These are phyloP conservation scores for Dendrocincla fuliginosa DNA, from an alignment of 2,797 vertebrate species.

Conservation along the genomic window DNA sequence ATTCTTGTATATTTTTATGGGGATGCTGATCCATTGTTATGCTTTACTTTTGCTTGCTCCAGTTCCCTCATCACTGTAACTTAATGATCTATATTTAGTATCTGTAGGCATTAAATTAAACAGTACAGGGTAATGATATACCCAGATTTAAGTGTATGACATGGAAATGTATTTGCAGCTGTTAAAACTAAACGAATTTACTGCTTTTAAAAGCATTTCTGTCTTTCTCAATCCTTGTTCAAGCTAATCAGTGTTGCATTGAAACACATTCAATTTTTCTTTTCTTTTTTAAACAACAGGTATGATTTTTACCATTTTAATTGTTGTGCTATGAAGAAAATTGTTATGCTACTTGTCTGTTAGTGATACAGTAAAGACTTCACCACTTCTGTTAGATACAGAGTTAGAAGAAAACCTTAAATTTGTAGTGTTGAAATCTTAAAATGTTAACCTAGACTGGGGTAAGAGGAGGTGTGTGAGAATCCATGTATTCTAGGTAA, in stretches of 20 bases:
- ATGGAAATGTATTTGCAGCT: neutral
- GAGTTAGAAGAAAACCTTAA: neutral
- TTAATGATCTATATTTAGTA: neutral
- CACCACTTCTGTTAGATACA: neutral
- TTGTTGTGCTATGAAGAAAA: neutral
- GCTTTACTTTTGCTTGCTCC: neutral
- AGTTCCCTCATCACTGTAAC: neutral
- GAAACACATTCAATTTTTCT: neutral
- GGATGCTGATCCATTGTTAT: neutral
- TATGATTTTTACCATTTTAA: neutral
- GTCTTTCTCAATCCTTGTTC: neutral
- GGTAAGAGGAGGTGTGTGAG: neutral
- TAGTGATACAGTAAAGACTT: neutral
- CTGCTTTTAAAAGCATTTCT: neutral
- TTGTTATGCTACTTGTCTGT: neutral
- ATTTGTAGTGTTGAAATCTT: neutral
- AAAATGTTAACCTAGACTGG: neutral
- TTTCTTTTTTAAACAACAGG: neutral
- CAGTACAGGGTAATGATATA: neutral
- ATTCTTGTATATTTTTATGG: neutral
- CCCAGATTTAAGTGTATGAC: neutral
- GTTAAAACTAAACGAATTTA: neutral
- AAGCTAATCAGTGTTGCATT: neutral
- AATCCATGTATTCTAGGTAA: neutral
- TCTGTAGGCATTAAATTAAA: neutral